Conservation (phyloP, 2,797 vertebrate genomes). For the Moxostoma hubbsi region DNA sequence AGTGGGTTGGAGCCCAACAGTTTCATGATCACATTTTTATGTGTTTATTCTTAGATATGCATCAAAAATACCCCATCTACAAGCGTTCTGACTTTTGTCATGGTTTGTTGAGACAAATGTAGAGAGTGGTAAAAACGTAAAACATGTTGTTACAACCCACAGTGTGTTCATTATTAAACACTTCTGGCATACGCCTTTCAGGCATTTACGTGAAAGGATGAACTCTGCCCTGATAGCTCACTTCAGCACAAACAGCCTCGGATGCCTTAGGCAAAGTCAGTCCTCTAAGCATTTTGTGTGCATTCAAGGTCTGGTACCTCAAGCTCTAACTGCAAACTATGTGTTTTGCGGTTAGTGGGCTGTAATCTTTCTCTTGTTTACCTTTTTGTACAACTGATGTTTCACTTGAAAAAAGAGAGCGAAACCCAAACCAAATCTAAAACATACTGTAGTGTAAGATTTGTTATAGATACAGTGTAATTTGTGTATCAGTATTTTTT, state of each 20-base stretch:
- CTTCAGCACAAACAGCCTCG: constrained; percentile 11
- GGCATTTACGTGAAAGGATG: constrained; percentile 25
- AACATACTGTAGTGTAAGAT: neutral
- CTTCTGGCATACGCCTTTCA: constrained; percentile 26
- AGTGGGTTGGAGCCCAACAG: neutral
- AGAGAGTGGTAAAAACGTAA: constrained; percentile 14
- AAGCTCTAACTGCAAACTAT: constrained; percentile 21
- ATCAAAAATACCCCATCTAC: constrained; percentile 3
- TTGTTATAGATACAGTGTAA: neutral
- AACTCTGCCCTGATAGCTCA: constrained; percentile 50
- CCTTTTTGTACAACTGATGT: constrained; percentile 19
- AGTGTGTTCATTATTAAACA: constrained; percentile 40
- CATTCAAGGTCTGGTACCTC: constrained; percentile 30
- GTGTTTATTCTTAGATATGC: constrained; percentile 20
- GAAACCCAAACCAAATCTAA: neutral
- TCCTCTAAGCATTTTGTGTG: constrained; percentile 39
- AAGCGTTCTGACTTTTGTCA: constrained; percentile 5
- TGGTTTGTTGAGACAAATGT: constrained; percentile 15
- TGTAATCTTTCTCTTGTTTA: constrained; percentile 31
- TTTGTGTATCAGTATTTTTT: constrained; percentile 2
- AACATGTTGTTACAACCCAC: constrained; percentile 21
- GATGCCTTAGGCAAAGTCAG: constrained; percentile 30
- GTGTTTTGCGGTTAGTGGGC: constrained; percentile 20
- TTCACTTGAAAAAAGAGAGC: neutral
- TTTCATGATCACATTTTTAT: constrained; percentile 2